These are phyloP conservation scores for Anoplopoma fimbria DNA, from an alignment of 2,113 vertebrate genomes.

Conservation along the genomic window DNA sequence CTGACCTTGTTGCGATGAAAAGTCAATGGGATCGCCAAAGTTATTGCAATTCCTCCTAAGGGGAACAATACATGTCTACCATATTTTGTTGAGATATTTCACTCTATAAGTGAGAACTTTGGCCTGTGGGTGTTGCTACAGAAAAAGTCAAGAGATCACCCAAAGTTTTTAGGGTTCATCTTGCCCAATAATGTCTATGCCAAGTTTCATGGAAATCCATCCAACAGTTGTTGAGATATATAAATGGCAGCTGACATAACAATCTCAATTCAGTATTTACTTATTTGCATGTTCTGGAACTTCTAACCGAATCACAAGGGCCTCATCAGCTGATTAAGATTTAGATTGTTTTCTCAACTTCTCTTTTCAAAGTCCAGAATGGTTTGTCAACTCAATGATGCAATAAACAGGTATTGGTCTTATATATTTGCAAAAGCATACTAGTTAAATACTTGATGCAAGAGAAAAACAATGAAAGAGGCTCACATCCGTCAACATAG, in stretches of 20 bases:
- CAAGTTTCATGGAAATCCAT: background rate
- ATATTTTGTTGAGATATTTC: background rate
- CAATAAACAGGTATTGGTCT: background rate
- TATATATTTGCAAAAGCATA: background rate
- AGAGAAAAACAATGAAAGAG: background rate
- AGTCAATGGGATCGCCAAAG: background rate
- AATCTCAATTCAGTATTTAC: background rate
- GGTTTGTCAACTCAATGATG: background rate
- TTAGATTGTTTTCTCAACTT: background rate
- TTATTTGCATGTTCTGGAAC: background rate
- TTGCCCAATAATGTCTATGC: background rate
- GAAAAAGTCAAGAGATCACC: background rate
- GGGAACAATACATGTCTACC: background rate
- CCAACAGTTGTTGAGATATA: background rate
- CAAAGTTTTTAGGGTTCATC: background rate
- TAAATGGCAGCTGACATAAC: background rate
- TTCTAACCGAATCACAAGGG: background rate
- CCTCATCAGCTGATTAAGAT: background rate
- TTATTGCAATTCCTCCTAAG: background rate
- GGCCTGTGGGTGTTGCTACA: background rate
- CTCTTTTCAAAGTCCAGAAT: background rate
- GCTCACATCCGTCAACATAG: background rate
- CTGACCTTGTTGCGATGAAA: background rate
- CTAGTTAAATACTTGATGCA: background rate
- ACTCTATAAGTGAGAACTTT: background rate